These are phyloP conservation scores for Acanthosepion pharaonis DNA, from an alignment of 2,888 invertebrate genomes.

Conservation along the genomic window DNA sequence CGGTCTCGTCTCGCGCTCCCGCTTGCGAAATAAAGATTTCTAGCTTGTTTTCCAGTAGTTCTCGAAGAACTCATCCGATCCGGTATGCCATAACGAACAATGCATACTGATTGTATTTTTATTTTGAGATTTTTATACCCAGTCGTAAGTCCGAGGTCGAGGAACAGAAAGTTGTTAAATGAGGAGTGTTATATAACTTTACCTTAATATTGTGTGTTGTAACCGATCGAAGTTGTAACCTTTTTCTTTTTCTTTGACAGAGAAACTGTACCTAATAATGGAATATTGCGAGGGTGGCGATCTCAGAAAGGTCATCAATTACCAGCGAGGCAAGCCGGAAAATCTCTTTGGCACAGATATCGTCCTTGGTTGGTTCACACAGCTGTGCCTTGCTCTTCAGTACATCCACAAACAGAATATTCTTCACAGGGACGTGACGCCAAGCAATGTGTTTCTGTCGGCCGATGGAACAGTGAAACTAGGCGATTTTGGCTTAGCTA, in stretches of 20 bases:
- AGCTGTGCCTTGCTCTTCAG: constrained; percentile 66
- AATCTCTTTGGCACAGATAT: constrained; percentile 52
- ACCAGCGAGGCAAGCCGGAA: background rate
- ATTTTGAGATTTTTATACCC: too few species aligned
- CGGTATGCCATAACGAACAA: too few species aligned
- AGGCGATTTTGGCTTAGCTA: background rate
- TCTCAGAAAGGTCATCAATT: background rate
- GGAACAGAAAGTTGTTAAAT: too few species aligned
- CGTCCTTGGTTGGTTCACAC: constrained; percentile 71
- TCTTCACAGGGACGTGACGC: constrained; percentile 68
- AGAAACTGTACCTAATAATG: background rate
- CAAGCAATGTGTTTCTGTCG: background rate
- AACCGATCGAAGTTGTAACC: background rate
- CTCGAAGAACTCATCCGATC: too few species aligned
- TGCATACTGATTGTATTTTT: too few species aligned
- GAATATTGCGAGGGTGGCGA: background rate
- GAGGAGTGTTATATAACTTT: too few species aligned
- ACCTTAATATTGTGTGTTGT: background rate
- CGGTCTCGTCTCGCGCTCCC: too few species aligned
- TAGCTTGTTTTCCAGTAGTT: too few species aligned
- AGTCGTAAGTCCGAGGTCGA: too few species aligned
- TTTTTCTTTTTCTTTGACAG: background rate
- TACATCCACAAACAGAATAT: constrained; percentile 70
- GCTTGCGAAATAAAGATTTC: too few species aligned
- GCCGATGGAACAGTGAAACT: background rate